Evolutionary conservation across 2,888 invertebrate genomes (phyloP).

Genomic region (Phrixothrix hirtus): DNA sequence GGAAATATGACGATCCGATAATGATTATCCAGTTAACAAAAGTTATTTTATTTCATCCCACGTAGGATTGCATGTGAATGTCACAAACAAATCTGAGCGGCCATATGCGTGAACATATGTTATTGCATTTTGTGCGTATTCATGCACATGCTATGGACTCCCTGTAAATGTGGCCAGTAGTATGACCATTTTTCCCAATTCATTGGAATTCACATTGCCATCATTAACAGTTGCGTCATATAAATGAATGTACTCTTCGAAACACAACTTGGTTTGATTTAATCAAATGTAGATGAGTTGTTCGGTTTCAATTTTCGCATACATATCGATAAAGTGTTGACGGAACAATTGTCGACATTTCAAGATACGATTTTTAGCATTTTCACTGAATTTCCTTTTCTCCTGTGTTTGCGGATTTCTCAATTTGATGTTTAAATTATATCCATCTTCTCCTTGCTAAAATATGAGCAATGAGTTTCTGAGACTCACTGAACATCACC

Average conservation of each 20-base stretch:
- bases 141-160: too few relatives aligned
- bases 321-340: too few relatives aligned
- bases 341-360: slow-evolving; percentile 42
- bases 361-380: too few relatives aligned
- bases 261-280: slow-evolving; percentile 44
- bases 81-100: slow-evolving; percentile 1
- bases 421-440: neutral
- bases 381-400: slow-evolving; percentile 40
- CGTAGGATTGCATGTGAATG: too few relatives aligned
- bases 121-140: slow-evolving; percentile 31
- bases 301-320: slow-evolving; percentile 50
- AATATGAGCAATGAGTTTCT: slow-evolving; percentile 41
- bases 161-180: slow-evolving; percentile 1
- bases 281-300: slow-evolving; percentile 40
- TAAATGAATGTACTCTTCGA: slow-evolving; percentile 48
- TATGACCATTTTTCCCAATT: slow-evolving; percentile 2
- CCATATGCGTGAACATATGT: slow-evolving; percentile 20
- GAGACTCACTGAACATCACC: slow-evolving; percentile 35
- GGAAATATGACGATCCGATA: neutral
- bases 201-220: too few relatives aligned
- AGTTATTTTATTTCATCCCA: slow-evolving; percentile 1
- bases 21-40: slow-evolving; percentile 2
- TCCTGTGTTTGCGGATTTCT: slow-evolving; percentile 5
- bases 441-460: neutral
- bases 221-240: slow-evolving; percentile 46